Percentiles rank a stretch among this genome's conserved stretches.
Evolutionary conservation across 1,140 invertebrate genomes (phyloP).

Genomic region (Pseudomyrmex sp.): DNA sequence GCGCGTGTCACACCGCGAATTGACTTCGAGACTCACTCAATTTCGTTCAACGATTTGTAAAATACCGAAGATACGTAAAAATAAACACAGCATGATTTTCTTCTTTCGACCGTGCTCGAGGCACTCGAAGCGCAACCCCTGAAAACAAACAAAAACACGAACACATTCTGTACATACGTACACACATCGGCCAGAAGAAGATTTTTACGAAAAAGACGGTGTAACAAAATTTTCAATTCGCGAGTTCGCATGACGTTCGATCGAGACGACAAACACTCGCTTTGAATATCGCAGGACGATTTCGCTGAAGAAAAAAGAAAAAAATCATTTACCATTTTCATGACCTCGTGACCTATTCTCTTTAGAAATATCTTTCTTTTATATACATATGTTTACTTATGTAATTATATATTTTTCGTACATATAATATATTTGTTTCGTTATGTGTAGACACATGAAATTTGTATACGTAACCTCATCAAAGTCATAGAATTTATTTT

Average conservation of each 20-base stretch:
- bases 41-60: constrained; percentile 20
- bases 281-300: constrained; percentile 25
- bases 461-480: constrained; percentile 48
- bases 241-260: constrained; percentile 6
- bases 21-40: not conserved
- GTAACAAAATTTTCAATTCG: constrained; percentile 20
- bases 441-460: constrained; percentile 13
- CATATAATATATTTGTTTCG: not conserved
- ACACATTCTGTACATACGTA: constrained; percentile 19
- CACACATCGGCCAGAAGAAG: constrained; percentile 7
- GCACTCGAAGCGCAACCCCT: constrained; percentile 32
- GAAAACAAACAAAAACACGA: not conserved
- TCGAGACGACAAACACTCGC: not conserved
- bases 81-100: not conserved
- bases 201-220: not conserved
- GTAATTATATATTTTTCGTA: constrained; percentile 15
- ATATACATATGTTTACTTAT: not conserved
- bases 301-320: constrained; percentile 3
- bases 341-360: constrained; percentile 2
- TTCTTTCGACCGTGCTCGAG: constrained; percentile 14
- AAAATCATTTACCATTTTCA: constrained; percentile 4
- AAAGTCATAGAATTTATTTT: constrained; percentile 1
- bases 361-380: constrained; percentile 5
- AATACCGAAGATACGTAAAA: constrained; percentile 29
- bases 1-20: not conserved